phyloP scores from a whole-genome alignment of 2,113 vertebrate species.

The Pteruthius melanotis region DNA sequence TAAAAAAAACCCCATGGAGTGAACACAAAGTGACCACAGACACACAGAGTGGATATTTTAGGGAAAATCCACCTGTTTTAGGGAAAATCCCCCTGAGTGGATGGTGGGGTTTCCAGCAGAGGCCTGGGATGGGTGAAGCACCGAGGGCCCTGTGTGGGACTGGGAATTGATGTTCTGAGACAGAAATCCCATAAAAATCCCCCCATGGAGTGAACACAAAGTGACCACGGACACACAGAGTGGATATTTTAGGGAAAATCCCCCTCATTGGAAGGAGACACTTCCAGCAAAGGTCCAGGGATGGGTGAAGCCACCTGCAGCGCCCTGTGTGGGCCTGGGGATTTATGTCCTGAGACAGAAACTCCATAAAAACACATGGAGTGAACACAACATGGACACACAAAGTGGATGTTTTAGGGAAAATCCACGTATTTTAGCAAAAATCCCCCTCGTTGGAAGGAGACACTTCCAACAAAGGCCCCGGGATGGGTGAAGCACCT shows the following conservation, averaged over 20 bases:
- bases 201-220: accelerated
- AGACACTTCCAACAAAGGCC: accelerated
- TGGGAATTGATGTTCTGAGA: no score
- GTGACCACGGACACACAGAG: accelerated
- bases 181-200: not conserved
- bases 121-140: not conserved
- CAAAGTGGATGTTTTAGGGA: not conserved
- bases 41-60: not conserved
- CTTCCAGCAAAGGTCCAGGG: no score
- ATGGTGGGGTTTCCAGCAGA: not conserved
- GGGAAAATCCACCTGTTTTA: not conserved
- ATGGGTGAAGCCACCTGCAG: no score
- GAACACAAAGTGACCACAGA: not conserved
- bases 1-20: not conserved
- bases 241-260: not conserved
- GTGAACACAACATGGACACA: no score
- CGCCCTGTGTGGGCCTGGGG: no score
- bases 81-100: not conserved
- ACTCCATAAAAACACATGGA: no score
- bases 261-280: no score
- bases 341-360: no score
- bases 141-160: no score
- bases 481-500: accelerated
- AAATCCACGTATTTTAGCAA: no score
- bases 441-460: no score